Evolutionary conservation across 2,113 vertebrate species (phyloP).

Genomic region (Ibidorhyncha struthersii): DNA sequence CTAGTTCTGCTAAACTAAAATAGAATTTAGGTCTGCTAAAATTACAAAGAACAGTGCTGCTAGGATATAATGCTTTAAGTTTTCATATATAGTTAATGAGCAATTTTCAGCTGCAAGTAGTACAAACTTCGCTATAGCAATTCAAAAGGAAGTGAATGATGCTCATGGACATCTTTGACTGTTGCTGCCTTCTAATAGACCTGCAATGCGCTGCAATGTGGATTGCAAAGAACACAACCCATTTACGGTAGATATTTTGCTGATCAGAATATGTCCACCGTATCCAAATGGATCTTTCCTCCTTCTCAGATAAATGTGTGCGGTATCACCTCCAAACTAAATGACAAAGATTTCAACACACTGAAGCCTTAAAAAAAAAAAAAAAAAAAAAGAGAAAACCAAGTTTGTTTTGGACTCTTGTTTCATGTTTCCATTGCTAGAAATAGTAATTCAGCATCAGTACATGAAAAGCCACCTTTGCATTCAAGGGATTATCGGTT

Average conservation of each 20-base stretch:
- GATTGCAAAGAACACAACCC: not conserved
- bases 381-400: not conserved
- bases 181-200: not conserved
- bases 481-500: constrained; percentile 35
- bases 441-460: not conserved
- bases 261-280: not conserved
- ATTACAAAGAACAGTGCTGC: not conserved
- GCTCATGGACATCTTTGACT: not conserved
- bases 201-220: not conserved
- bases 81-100: not conserved
- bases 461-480: constrained; percentile 7
- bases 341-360: not conserved
- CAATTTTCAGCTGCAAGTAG: not conserved
- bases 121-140: not conserved
- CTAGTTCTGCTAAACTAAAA: not conserved
- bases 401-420: not conserved
- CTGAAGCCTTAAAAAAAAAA: not conserved
- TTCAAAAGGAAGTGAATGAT: not conserved
- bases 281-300: not conserved
- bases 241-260: not conserved
- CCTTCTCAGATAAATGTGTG: not conserved
- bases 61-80: not conserved
- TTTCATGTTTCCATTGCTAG: not conserved
- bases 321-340: not conserved
- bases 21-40: not conserved